Evolutionary conservation across 2,888 invertebrate genomes (phyloP), one percentile per base, ranked within the genome.

Genomic region (Mythimna loreyi): DNA sequence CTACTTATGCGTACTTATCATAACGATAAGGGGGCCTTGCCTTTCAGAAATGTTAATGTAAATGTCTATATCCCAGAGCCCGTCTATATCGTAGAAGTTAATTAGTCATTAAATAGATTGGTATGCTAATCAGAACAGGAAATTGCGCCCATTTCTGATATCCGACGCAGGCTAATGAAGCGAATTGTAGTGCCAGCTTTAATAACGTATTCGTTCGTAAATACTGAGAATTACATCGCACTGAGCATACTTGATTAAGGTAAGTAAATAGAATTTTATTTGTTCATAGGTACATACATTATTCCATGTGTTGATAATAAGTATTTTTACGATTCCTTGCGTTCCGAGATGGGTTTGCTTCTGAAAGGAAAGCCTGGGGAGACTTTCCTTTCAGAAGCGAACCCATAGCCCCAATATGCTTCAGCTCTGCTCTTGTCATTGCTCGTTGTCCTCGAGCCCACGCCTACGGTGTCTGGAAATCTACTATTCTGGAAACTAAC

Each of bases 91-190:
- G 56, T 69, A 68, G 64, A 67, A 80, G 75, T 80, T 80, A 83
- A 83, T 82, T 75, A 77, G 62, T 66, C 77, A 71, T 75, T 80
- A 83, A 67, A 73, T 66, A 70, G 67, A 83, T 83, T 81, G 81
- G 57, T 70, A 73, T 73, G 77, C 70, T 75, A 82, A 82, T 80
- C 75, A 78, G 78, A 74, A 74, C 81, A 78, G 81, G 78, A 81
- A 78, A 82, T 82, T 75, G 64, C 73, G 69, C 78, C 67, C 68
- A 78, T 73, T 75, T 75, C 77, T 80, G 71, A 80, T 75, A 69
- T 82, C 80, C 82, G 77, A 81, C 52, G 52, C 40, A 53, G 47
- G 49, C 47, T 75, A 69, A 77, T 78, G 67, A 77, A 72, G 59
- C 57, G 55, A 68, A 63, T 59, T 55, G 57, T 65, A 72, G 40